Evolutionary conservation across 2,797 vertebrate species (phyloP).

Genomic region (Neopelma chrysocephalum): DNA sequence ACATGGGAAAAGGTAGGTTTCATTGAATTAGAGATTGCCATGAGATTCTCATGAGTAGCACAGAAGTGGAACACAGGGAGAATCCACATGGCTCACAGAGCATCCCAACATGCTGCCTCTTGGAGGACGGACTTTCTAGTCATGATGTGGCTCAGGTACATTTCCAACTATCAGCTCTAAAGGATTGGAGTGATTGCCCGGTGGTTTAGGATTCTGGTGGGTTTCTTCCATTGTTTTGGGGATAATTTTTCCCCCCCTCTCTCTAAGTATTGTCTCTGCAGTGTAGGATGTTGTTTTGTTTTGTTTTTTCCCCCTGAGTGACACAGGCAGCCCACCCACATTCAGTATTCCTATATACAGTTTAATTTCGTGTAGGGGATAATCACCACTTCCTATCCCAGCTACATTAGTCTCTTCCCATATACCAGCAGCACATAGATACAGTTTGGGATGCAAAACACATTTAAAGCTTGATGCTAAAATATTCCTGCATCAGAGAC

Average conservation of each 20-base stretch:
- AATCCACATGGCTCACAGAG: fast-evolving
- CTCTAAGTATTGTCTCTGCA: neutral
- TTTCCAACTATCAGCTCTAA: neutral
- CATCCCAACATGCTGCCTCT: neutral
- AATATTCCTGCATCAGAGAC: neutral
- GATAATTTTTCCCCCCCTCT: neutral
- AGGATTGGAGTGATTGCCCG: neutral
- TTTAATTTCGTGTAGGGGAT: neutral
- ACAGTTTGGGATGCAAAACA: neutral
- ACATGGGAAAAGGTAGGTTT: neutral
- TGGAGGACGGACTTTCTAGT: neutral
- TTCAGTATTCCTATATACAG: neutral
- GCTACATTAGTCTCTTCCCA: neutral
- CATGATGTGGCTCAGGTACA: neutral
- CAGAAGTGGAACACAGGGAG: neutral
- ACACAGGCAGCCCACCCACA: neutral
- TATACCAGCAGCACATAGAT: neutral
- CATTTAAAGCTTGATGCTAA: neutral
- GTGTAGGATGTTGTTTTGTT: neutral
- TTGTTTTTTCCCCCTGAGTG: neutral
- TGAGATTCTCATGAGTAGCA: neutral
- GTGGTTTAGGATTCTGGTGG: neutral
- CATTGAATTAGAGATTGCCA: neutral
- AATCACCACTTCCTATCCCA: neutral
- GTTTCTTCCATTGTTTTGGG: neutral